Percentiles rank a stretch among this genome's conserved stretches.
These are phyloP conservation scores for Ceratina calcarata DNA, from an alignment of 1,140 invertebrate species.

Conservation along the genomic window DNA sequence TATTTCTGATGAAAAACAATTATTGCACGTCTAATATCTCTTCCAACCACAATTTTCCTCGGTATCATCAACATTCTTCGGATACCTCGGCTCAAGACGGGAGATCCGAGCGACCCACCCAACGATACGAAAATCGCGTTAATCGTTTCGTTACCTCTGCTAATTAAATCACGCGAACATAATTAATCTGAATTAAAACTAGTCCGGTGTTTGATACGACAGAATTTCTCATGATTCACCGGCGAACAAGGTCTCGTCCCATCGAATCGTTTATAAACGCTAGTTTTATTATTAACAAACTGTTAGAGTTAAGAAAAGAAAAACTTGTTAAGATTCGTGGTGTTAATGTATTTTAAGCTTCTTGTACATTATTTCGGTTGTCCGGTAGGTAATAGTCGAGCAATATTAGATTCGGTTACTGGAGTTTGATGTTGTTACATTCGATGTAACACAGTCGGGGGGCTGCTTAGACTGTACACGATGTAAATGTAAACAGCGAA, in stretches of 20 bases:
- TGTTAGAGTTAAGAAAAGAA: neutral
- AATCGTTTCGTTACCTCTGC: slow-evolving; percentile 2
- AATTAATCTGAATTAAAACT: slow-evolving; percentile 1
- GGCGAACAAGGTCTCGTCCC: neutral
- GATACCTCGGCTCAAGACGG: neutral
- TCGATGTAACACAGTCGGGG: slow-evolving; percentile 45
- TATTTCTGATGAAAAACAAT: no score
- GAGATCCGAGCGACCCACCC: neutral
- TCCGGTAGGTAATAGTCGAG: neutral
- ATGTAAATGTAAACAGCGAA: slow-evolving; percentile 66
- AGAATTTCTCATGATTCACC: neutral
- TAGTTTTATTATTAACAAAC: neutral
- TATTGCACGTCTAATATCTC: neutral
- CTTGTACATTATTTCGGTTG: neutral
- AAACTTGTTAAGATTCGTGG: neutral
- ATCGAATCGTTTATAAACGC: neutral
- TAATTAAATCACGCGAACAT: neutral
- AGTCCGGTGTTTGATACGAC: neutral
- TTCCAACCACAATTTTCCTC: neutral
- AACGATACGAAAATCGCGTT: neutral
- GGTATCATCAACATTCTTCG: neutral
- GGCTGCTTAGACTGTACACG: slow-evolving; percentile 68
- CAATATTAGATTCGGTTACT: neutral
- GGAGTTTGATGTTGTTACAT: slow-evolving; percentile 26
- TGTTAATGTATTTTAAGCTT: neutral